Conservation (phyloP, 1,140 invertebrate genomes). For the Bombyx mandarina region DNA sequence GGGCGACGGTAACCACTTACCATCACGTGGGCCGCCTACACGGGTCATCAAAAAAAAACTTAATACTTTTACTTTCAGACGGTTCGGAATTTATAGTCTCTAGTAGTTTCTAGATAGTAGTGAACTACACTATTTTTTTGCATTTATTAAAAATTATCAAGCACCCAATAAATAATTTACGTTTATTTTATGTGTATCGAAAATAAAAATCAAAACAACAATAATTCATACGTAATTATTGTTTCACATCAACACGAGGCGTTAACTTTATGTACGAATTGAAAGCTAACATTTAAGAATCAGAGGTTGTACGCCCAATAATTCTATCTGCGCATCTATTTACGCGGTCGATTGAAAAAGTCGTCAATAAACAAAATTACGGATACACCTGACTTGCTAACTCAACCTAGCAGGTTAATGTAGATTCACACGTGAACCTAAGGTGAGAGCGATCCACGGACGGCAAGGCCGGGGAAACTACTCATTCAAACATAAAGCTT, state of each 20-base stretch:
- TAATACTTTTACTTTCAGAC: background rate
- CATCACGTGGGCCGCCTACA: no score
- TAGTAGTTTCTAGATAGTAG: background rate
- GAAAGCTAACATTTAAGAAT: slow-evolving; percentile 55
- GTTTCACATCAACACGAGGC: slow-evolving; percentile 32
- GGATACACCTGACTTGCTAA: slow-evolving; percentile 48
- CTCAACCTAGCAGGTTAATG: slow-evolving; percentile 60
- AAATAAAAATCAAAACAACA: background rate
- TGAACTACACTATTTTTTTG: background rate
- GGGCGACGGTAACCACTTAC: no score
- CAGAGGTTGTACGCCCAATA: slow-evolving; percentile 50
- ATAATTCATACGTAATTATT: background rate
- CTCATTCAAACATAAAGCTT: slow-evolving; percentile 36
- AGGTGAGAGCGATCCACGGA: slow-evolving; percentile 66
- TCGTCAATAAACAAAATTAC: slow-evolving; percentile 32
- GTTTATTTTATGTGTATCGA: background rate
- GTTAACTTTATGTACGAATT: slow-evolving; percentile 30
- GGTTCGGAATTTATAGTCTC: background rate
- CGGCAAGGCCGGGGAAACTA: slow-evolving; percentile 56
- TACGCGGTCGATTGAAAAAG: slow-evolving; percentile 51
- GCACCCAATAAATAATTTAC: background rate
- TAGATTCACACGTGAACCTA: slow-evolving; percentile 66
- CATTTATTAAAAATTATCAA: background rate
- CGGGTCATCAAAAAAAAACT: no score
- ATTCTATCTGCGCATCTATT: slow-evolving; percentile 39